These are phyloP conservation scores for Hylaea fasciaria DNA, from an alignment of 2,888 invertebrate species.

Conservation along the genomic window DNA sequence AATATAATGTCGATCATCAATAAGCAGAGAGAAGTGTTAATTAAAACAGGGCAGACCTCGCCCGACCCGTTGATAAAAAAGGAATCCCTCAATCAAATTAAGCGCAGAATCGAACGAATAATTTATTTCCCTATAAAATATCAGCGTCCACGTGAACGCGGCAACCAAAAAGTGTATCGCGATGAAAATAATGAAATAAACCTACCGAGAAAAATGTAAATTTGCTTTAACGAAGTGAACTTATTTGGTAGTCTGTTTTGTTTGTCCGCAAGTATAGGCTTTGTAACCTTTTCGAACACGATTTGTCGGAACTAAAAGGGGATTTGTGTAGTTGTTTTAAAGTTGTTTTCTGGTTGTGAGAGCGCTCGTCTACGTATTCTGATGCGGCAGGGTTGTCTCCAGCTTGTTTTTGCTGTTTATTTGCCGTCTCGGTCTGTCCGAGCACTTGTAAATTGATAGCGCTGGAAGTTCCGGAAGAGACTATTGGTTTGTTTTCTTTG, in stretches of 20 bases:
- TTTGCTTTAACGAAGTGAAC: conserved; percentile 76
- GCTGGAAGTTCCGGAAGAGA: conserved; percentile 40
- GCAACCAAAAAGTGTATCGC: conserved; percentile 54
- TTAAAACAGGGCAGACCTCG: conserved; percentile 36
- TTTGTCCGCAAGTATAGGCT: conserved; percentile 56
- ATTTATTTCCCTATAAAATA: conserved; percentile 57
- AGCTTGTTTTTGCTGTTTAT: conserved; percentile 55
- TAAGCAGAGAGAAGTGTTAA: conserved; percentile 36
- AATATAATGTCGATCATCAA: conserved; percentile 29
- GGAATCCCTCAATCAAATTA: conserved; percentile 56
- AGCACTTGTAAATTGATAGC: conserved; percentile 64
- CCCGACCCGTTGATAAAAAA: conserved; percentile 37
- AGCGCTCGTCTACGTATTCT: conserved; percentile 44
- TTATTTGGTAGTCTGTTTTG: conserved; percentile 54
- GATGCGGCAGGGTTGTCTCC: conserved; percentile 50
- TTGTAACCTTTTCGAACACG: conserved; percentile 42
- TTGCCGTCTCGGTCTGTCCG: conserved; percentile 53
- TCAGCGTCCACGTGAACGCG: conserved; percentile 46
- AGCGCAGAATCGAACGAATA: conserved; percentile 51
- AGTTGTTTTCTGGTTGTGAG: conserved; percentile 35
- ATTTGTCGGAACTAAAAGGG: conserved; percentile 26
- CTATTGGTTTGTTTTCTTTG: conserved; percentile 41
- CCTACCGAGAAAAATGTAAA: conserved; percentile 71
- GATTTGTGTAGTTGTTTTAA: conserved; percentile 33
- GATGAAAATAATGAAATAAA: conserved; percentile 64